phyloP scores from a whole-genome alignment of 2,888 invertebrate species.

The Platypus cylindrus region DNA sequence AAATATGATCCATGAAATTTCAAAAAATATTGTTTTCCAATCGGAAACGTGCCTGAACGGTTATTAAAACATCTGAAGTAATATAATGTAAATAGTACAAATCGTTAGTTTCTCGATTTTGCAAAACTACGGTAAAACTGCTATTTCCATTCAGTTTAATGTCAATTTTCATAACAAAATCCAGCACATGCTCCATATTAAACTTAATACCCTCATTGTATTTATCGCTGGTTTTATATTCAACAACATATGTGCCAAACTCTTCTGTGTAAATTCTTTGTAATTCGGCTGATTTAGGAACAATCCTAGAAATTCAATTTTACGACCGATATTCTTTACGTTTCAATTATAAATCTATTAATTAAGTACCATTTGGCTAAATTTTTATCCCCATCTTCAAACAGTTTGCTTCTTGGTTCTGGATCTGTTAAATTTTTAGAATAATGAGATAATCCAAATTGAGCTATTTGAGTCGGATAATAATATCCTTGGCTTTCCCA shows the following conservation, averaged over 20 bases:
- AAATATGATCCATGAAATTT: conserved; percentile 9
- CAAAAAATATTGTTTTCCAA: background rate
- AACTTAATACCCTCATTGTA: conserved; percentile 55
- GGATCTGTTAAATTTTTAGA: conserved; percentile 86
- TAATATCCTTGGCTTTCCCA: conserved; percentile 94
- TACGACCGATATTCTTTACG: no score
- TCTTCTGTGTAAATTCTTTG: conserved; percentile 47
- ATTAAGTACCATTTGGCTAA: conserved; percentile 11
- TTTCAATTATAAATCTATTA: background rate
- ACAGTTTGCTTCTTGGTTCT: conserved; percentile 55
- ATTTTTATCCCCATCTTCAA: conserved; percentile 50
- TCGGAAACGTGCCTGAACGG: conserved; percentile 44
- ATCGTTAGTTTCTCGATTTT: conserved; percentile 65
- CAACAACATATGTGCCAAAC: conserved; percentile 49
- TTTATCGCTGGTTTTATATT: conserved; percentile 60
- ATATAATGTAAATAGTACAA: conserved; percentile 73
- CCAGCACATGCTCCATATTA: conserved; percentile 53
- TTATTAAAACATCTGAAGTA: conserved; percentile 58
- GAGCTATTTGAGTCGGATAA: conserved; percentile 97
- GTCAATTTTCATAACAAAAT: conserved; percentile 66
- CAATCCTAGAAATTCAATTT: conserved; percentile 44
- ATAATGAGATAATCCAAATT: conserved; percentile 94
- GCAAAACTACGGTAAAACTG: conserved; percentile 65
- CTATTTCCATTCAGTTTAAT: conserved; percentile 65
- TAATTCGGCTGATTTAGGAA: conserved; percentile 56